Evolutionary conservation across 2,797 vertebrate genomes (phyloP), one percentile per base, ranked within the genome.

Genomic region (Neosalanx taihuensis): DNA sequence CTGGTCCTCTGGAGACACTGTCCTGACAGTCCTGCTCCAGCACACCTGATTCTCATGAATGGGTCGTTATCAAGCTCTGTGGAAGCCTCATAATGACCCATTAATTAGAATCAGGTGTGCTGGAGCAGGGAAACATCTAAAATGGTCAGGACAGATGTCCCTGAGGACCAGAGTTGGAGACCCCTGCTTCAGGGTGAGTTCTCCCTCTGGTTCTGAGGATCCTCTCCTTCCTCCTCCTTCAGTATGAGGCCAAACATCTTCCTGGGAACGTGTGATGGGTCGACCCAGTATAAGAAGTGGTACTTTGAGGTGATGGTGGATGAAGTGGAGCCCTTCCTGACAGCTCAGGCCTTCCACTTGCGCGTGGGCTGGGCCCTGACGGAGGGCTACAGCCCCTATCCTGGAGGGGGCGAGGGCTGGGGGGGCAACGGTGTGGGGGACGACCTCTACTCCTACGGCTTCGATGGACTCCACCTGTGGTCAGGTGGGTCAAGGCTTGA

Each of bases 201-300:
- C 20, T 66, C 10, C 1, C 1, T 15, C 7, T 10, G 49, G 56
- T 46, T 37, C 66, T 29, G 37, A 41, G 9, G 37, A 46, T 13
- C 9, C 13, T 3, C 41, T 46, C 41, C 3, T 72, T 20, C 12
- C 20, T 23, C 49, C 4, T 30, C 5, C 59, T 73, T 23, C 79
- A 97, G 96, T 86, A 95, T 96, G 93, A 95, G 96, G 77, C 96
- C 96, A 74, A 97, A 96, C 85, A 94, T 97, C 85, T 98, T 95
- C 73, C 91, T 97, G 68, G 96, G 96, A 64, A 95, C 95, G 0
- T 96, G 94, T 41, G 95, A 96, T 73, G 94, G 95, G 72, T 95
- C 96, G 69, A 97, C 96, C 0, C 96, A 96, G 84, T 98, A 94
- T 33, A 93, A 93, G 86, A 96, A 96, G 82, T 98, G 96, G 96